Evolutionary conservation across 2,113 vertebrate species (phyloP), one percentile per base, ranked within the genome.

Genomic region (Tupaia tana): DNA sequence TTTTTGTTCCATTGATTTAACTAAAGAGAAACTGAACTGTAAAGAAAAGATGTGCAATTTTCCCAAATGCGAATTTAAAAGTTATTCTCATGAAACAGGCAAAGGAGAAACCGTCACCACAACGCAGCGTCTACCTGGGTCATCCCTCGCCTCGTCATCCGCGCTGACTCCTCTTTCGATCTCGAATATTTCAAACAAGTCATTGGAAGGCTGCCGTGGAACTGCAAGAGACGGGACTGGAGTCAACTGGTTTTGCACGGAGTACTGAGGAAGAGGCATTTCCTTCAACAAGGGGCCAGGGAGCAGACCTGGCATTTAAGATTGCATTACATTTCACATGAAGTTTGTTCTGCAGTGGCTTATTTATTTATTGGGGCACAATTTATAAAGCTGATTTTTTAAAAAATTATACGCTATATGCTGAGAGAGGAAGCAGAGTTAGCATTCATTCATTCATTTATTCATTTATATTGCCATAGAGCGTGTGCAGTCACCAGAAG

Each of bases 131-230:
- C 98, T 98, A 99, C 99, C 99, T 98, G 99, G 99, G 94, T 99
- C 99, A 61, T 99, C 99, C 0, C 99, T 99, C 56, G 98, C 98
- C 97, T 99, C 98, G 54, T 98, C 99, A 6, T 99, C 99, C 0
- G 99, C 99, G 0, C 99, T 99, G 98, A 99, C 98, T 79, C 99
- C 99, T 95, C 99, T 98, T 98, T 99, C 99, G 88, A 99, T 99
- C 98, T 99, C 99, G 96, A 99, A 99, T 97, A 98, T 97, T 96
- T 98, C 99, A 84, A 99, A 98, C 67, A 99, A 98, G 70, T 98
- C 98, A 19, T 99, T 99, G 90, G 98, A 99, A 9, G 98, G 99
- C 95, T 99, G 99, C 58, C 99, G 99, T 20, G 99, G 99, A 98
- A 99, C 99, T 99, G 97, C 25, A 95, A 98, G 94, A 96, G 18